Base-by-base conservation (phyloP, 2,113 vertebrate species). In the Chaetodon trifascialis region DNA sequence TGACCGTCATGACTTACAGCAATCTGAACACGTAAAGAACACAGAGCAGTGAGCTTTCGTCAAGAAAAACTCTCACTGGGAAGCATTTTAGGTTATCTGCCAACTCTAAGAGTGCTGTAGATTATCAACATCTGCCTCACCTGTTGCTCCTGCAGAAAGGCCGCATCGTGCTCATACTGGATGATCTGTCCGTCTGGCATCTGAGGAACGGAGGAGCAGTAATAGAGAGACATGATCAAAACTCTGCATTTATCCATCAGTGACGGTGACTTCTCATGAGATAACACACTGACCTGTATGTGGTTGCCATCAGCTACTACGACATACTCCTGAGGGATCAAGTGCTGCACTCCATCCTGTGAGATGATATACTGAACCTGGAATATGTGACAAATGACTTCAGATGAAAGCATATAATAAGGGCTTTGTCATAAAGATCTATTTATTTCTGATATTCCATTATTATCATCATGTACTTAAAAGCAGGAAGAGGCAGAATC, bases 361-460 rank as follows among this genome's bases (percentile, higher is more conserved):
- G 98, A 97, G 89, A 99, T 99, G 79, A 99, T 98, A 51, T 99
- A 99, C 90, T 99, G 98, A 17, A 99, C 97, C 98, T 99, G 91
- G 73, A 81, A 82, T 34, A 47, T 1, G 52, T 25, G 23, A 76
- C 2, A 67, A 58, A 82, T 17, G 46, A 40, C 42, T 49, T 23
- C 14, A 11, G 19, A 47, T 55, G 2, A 71, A 69, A 54, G 23
- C 15, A 30, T 25, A 60, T 5, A 42, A 23, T 9, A 16, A 19
- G 4, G 7, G 6, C 34, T 23, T 1, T 38, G 14, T 36, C 23
- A 49, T 49, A 5, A 49, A 17, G 6, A 10, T 54, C 40, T 6
- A 36, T 54, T 23, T 19, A 5, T 40, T 4, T 47, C 23, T 38
- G 21, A 62, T 52, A n/a, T 47, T 34, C 11, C 5, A 38, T 47